phyloP scores from a whole-genome alignment of 2,113 vertebrate species.

The Alexandromys fortis region DNA sequence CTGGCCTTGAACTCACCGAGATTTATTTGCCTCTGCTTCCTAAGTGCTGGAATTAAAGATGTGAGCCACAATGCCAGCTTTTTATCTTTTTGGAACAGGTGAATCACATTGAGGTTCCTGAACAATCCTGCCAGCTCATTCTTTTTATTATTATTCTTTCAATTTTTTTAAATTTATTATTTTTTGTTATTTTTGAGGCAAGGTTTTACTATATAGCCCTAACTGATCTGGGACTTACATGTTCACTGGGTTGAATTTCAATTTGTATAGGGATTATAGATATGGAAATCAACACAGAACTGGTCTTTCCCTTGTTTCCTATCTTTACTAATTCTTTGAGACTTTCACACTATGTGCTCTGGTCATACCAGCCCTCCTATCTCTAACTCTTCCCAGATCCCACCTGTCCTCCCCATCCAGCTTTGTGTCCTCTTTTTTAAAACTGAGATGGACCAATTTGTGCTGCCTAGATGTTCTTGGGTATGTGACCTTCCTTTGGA shows the following conservation, averaged over 20 bases:
- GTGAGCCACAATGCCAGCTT: neutral
- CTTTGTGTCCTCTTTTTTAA: neutral
- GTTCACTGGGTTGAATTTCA: neutral
- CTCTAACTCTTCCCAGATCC: neutral
- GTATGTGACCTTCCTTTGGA: neutral
- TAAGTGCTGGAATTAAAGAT: neutral
- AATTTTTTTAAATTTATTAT: neutral
- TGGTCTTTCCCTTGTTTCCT: neutral
- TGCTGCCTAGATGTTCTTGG: neutral
- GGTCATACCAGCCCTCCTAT: neutral
- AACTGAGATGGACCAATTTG: neutral
- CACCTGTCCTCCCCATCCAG: neutral
- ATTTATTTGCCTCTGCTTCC: neutral
- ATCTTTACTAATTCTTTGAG: neutral
- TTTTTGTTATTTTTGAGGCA: neutral
- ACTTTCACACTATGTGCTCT: neutral
- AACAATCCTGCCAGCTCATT: neutral
- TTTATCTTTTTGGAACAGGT: neutral
- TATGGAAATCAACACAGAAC: neutral
- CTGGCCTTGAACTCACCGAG: neutral
- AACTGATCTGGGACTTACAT: neutral
- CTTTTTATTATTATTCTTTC: neutral
- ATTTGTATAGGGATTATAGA: neutral
- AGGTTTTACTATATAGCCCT: neutral
- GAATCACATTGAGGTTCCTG: neutral